These are phyloP conservation scores for Boloria selene DNA, from an alignment of 2,888 invertebrate genomes.

Conservation along the genomic window DNA sequence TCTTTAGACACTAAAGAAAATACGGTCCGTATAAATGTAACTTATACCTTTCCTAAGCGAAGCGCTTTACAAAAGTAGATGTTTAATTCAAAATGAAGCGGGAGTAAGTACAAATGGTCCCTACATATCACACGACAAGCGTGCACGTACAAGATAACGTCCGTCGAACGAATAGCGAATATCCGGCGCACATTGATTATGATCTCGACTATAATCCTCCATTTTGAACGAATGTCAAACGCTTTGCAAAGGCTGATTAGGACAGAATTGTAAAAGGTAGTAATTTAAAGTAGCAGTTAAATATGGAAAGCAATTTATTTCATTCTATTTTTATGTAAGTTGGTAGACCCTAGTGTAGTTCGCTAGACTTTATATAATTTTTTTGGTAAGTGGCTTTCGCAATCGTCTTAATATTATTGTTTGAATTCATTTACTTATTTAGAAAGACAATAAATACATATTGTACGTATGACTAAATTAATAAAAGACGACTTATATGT, in stretches of 20 bases:
- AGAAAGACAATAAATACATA: too few species aligned
- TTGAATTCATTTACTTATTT: too few species aligned
- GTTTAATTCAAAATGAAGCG: constrained; percentile 35
- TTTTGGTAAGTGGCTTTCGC: too few species aligned
- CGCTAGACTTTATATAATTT: too few species aligned
- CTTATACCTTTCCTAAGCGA: background rate
- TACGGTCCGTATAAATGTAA: too few species aligned
- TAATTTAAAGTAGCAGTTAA: constrained; percentile 7
- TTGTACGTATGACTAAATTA: too few species aligned
- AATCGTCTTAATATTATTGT: too few species aligned
- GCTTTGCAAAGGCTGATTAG: constrained; percentile 11
- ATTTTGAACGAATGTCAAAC: constrained; percentile 20
- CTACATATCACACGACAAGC: constrained; percentile 59
- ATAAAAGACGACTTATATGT: too few species aligned
- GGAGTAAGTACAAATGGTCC: constrained; percentile 37
- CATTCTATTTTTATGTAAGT: too few species aligned
- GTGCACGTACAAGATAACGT: constrained; percentile 64
- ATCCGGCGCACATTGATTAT: constrained; percentile 56
- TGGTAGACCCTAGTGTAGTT: too few species aligned
- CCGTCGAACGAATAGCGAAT: constrained; percentile 63
- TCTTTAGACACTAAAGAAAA: too few species aligned
- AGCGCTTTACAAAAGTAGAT: background rate
- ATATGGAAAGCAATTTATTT: constrained; percentile 7
- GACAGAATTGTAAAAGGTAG: background rate
- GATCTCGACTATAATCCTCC: constrained; percentile 25